Base-by-base conservation (phyloP, 2,113 vertebrate species). In the Herpetotheres cachinnans region DNA sequence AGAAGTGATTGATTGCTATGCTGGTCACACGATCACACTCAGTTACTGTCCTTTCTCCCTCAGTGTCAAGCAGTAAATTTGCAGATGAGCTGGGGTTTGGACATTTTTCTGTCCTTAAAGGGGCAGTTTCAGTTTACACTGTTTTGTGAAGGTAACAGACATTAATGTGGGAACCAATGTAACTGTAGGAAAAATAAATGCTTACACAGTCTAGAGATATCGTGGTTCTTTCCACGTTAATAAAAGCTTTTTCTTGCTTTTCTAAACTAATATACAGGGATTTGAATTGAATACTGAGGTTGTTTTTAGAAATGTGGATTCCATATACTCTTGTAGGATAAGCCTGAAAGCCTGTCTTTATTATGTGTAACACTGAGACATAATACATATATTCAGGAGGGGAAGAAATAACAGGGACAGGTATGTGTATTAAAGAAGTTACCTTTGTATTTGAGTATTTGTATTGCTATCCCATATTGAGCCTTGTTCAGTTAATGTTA, bases 11-110 rank as follows among this genome's bases (percentile, higher is more conserved):
- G 50, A 95, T 91, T 58, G 61, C 49, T 76, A 3, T 91, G 89
- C 73, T 95, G 44, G 59, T 81, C 61, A 8, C 56, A 59, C 54
- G 76, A 2, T 90, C 90, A 54, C 40, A 72, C 61, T 72, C 80
- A n/a, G 73, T 86, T 95, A 85, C 62, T 89, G 59, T 81, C 70
- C 87, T 29, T 93, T 83, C 52, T 95, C 49, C 90, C 44, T 95
- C 87, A 58, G 69, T 82, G 59, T 76, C 90, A 86, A 77, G 82
- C 86, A 90, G 79, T 96, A 81, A 87, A 93, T 96, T 82, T 81
- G 55, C 70, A 93, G 81, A 82, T 82, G 54, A 95, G 63, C 49
- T 83, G 54, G 50, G 15, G 6, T 87, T 92, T 80, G 44, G 73
- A 82, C 34, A 38, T 83, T 77, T 86, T 86, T 52, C 62, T 40